phyloP scores from a whole-genome alignment of 2,888 invertebrate species.

The Nomada lathburiana region DNA sequence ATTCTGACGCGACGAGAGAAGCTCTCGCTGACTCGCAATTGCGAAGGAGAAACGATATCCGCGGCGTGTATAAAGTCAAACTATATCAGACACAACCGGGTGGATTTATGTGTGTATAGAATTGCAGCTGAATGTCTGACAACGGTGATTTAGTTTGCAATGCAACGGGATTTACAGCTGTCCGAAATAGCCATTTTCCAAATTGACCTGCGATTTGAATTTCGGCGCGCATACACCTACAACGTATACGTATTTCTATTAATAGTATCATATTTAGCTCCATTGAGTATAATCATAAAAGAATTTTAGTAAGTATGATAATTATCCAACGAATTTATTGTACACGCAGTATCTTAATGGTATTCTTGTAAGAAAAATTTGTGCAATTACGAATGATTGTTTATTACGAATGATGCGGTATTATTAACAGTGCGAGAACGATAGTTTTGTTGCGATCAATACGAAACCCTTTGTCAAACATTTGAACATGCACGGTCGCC shows the following conservation, averaged over 20 bases:
- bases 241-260: no score
- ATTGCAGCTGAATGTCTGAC: constrained; percentile 57
- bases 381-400: no score
- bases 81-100: constrained; percentile 34
- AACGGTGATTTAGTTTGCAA: constrained; percentile 52
- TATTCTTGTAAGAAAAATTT: no score
- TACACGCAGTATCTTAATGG: no score
- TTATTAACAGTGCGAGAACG: no score
- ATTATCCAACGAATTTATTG: no score
- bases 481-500: constrained; percentile 22
- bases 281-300: no score
- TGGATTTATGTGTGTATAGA: constrained; percentile 54
- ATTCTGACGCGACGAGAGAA: constrained; percentile 36
- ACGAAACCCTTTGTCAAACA: not conserved
- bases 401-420: no score
- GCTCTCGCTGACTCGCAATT: constrained; percentile 23
- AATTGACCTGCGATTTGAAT: constrained; percentile 47
- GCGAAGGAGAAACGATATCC: constrained; percentile 55
- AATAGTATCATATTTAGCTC: no score
- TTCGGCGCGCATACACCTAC: not conserved
- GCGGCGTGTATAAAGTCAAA: constrained; percentile 45
- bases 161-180: constrained; percentile 48
- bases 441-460: no score
- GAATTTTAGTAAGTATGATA: no score
- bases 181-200: constrained; percentile 35